Evolutionary conservation across 2,113 vertebrate genomes (phyloP).

Genomic region (Bostrychus sinensis): DNA sequence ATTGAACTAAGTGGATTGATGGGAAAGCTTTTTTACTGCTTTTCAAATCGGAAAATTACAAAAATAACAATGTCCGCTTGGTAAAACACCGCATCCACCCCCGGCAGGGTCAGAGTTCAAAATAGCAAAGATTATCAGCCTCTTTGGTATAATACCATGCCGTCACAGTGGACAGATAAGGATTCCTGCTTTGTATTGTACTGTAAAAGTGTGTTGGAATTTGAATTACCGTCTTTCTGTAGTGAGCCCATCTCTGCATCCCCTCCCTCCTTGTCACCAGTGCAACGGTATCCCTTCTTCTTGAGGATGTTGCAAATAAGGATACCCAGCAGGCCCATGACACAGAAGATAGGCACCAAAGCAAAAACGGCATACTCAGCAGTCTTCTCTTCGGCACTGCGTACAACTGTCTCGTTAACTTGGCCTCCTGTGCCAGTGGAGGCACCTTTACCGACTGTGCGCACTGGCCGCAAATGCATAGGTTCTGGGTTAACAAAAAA

Average conservation of each 20-base stretch:
- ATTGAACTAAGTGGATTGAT: background rate
- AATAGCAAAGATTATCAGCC: conserved; percentile 20
- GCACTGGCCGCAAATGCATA: conserved; percentile 45
- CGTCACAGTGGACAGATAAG: conserved; percentile 22
- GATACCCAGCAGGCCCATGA: conserved; percentile 93
- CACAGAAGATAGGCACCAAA: conserved; percentile 91
- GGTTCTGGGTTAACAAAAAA: background rate
- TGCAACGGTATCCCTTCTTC: conserved; percentile 92
- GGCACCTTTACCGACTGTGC: conserved; percentile 65
- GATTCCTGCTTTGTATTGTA: conserved; percentile 5
- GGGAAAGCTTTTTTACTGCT: conserved; percentile 36
- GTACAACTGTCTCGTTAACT: conserved; percentile 77
- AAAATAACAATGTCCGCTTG: conserved; percentile 34
- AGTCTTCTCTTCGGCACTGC: conserved; percentile 78
- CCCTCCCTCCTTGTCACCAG: conserved; percentile 82
- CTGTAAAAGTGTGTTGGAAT: background rate
- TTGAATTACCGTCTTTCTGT: conserved; percentile 80
- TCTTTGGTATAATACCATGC: conserved; percentile 2
- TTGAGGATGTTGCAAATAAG: conserved; percentile 94
- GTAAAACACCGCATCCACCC: conserved; percentile 16
- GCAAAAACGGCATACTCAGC: conserved; percentile 89
- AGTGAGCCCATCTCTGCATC: conserved; percentile 68
- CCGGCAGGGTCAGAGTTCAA: conserved; percentile 41
- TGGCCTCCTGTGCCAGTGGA: conserved; percentile 31
- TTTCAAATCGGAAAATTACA: conserved; percentile 34